A percentile compares a stretch with the other conserved stretches of the same genome.
These are phyloP conservation scores for Diadumene lineata DNA, from an alignment of 92 coral and sea anemone species.

Conservation along the genomic window DNA sequence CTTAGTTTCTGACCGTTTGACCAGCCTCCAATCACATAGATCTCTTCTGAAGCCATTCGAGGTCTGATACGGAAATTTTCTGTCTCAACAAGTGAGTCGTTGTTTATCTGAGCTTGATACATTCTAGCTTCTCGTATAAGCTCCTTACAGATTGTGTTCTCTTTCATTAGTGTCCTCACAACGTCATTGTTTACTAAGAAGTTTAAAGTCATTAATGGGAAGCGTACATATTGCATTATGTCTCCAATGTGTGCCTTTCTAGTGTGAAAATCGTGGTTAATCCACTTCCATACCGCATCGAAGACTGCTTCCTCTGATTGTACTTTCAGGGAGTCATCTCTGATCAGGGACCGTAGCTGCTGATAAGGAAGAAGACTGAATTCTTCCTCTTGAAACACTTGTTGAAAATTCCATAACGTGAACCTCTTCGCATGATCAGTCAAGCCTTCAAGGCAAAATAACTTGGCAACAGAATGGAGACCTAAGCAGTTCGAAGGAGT, in stretches of 20 bases:
- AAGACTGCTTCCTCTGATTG: constrained; percentile 91
- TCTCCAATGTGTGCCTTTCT: constrained; percentile 76
- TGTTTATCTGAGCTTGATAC: constrained; percentile 73
- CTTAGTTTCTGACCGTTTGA: constrained; percentile 98
- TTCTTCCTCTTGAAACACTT: constrained; percentile 92
- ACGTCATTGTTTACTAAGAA: constrained; percentile 68
- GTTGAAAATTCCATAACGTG: constrained; percentile 90
- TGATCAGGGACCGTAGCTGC: constrained; percentile 69
- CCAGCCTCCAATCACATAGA: constrained; percentile 99
- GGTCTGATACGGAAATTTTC: constrained; percentile 93
- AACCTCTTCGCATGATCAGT: constrained; percentile 89
- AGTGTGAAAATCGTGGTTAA: constrained; percentile 73
- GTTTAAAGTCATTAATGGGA: constrained; percentile 89
- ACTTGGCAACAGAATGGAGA: constrained; percentile 80
- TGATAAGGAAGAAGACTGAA: constrained; percentile 78
- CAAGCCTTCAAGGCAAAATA: constrained; percentile 76
- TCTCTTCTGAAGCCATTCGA: constrained; percentile 98
- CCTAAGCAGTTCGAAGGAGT: constrained; percentile 94
- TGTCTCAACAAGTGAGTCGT: constrained; percentile 46
- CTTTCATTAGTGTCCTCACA: constrained; percentile 64
- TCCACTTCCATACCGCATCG: constrained; percentile 96
- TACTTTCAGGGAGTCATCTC: constrained; percentile 90
- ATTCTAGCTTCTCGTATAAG: constrained; percentile 87
- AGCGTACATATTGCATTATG: constrained; percentile 88
- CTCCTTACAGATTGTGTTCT: constrained; percentile 80